Base-by-base conservation (phyloP, 2,113 vertebrate species). In the Puntigrus tetrazona region DNA sequence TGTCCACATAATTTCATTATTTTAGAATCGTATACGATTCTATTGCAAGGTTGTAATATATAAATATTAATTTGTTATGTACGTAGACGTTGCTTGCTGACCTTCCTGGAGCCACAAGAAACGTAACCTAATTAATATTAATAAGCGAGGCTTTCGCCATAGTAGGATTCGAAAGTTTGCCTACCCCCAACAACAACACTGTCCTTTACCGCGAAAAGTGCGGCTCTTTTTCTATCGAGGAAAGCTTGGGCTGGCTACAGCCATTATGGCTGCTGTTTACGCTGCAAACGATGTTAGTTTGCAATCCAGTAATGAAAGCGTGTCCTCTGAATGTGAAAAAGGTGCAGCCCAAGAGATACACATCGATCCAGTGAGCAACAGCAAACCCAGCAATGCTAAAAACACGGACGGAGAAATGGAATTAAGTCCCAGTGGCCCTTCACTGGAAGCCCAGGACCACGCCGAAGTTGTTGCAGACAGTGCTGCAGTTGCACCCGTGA, bases 201-300 rank as follows among this genome's bases (percentile, higher is more conserved):
- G 78, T 84, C 73, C 80, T 84, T 86, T 81, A 36, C 65, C 67
- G 88, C 83, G 84, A 87, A 83, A 86, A 81, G 78, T 59, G 38
- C 31, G 16, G 38, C 27, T 57, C 14, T 22, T 65, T 77, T 87
- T 61, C 79, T 27, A 72, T 57, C 52, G 83, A 34, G 34, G 13
- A 7, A 57, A n/a, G 82, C n/a, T 27, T 10, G 77, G 10, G 43
- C 38, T 70, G 73, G 78, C 11, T 72, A 72, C 7, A 70, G 75
- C 47, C 82, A 86, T 84, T 65, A 91, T 91, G 90, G 88, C 90
- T 86, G 87, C 85, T 86, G 87, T 89, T 88, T 86, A 86, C 72
- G 67, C 85, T n/a, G 76, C n/a, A 63, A 74, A 61, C 2, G 86
- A 78, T 22, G 47, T 55, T 34, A 50, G 65, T 45, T 67, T 77